Evolutionary conservation across 2,888 invertebrate species (phyloP).

Genomic region (Auanema freiburgensis): DNA sequence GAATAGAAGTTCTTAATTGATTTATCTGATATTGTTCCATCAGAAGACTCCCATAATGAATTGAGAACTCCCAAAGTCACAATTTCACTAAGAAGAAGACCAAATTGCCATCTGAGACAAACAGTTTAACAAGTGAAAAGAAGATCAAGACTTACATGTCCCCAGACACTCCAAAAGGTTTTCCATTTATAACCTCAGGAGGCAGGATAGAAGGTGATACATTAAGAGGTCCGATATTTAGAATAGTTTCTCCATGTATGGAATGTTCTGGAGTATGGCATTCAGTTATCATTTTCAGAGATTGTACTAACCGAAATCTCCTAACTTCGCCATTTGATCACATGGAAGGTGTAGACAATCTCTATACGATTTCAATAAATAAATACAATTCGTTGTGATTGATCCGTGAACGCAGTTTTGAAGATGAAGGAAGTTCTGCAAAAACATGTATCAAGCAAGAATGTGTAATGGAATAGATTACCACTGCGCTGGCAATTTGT

Average conservation of each 20-base stretch:
- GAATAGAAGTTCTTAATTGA: slow-evolving; percentile 19
- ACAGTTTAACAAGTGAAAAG: too few relatives aligned
- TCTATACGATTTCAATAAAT: slow-evolving; percentile 27
- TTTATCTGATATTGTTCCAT: slow-evolving; percentile 13
- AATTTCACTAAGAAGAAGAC: slow-evolving; percentile 36
- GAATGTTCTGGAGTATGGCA: slow-evolving; percentile 5
- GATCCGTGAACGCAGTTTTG: slow-evolving; percentile 29
- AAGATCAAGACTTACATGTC: slow-evolving; percentile 23
- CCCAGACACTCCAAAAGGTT: slow-evolving; percentile 30
- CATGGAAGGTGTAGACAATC: slow-evolving; percentile 35
- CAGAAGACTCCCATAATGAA: slow-evolving; percentile 12
- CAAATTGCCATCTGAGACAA: slow-evolving; percentile 34
- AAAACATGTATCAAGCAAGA: background rate
- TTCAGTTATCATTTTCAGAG: too few relatives aligned
- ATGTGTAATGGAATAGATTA: background rate
- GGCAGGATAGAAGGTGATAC: slow-evolving; percentile 22
- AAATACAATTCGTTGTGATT: slow-evolving; percentile 29
- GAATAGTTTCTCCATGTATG: background rate
- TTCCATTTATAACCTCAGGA: slow-evolving; percentile 36
- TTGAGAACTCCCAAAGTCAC: slow-evolving; percentile 25
- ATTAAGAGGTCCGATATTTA: slow-evolving; percentile 13
- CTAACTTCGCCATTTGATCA: slow-evolving; percentile 37
- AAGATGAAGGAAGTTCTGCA: slow-evolving; percentile 29
- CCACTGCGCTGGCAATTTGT: slow-evolving; percentile 30
- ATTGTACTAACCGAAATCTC: slow-evolving; percentile 30